Evolutionary conservation across 2,113 vertebrate species (phyloP).

Genomic region (Plectropomus leopardus): DNA sequence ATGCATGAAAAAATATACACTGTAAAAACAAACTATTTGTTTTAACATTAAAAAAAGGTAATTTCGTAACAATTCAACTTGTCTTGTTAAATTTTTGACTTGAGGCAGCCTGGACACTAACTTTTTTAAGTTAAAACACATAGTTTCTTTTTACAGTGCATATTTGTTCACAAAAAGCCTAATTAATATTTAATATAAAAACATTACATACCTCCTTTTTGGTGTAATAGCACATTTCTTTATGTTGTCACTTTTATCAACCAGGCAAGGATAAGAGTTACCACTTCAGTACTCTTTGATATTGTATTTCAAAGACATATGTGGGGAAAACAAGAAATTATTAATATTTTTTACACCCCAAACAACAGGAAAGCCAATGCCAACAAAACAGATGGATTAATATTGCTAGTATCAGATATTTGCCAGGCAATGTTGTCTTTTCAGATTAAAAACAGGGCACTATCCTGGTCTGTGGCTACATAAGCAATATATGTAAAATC

Average conservation of each 20-base stretch:
- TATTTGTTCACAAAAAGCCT: not conserved
- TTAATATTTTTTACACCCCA: not conserved
- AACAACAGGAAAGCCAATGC: not conserved
- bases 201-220: not conserved
- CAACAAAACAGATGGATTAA: not conserved
- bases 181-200: not conserved
- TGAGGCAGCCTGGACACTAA: too few species aligned
- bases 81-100: too few species aligned
- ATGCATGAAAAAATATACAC: too few species aligned
- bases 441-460: not conserved
- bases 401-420: not conserved
- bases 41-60: too few species aligned
- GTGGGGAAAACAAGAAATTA: not conserved
- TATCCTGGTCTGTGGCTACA: not conserved
- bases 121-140: too few species aligned
- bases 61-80: too few species aligned
- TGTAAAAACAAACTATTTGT: too few species aligned
- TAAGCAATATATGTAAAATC: not conserved
- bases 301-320: conserved; percentile 9
- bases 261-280: not conserved
- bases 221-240: not conserved
- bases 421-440: not conserved
- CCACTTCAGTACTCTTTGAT: not conserved
- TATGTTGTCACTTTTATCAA: conserved; percentile 6
- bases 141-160: too few species aligned